Evolutionary conservation across 1,140 invertebrate genomes (phyloP), one percentile per base, ranked within the genome.

Genomic region (Hycleus cichorii): DNA sequence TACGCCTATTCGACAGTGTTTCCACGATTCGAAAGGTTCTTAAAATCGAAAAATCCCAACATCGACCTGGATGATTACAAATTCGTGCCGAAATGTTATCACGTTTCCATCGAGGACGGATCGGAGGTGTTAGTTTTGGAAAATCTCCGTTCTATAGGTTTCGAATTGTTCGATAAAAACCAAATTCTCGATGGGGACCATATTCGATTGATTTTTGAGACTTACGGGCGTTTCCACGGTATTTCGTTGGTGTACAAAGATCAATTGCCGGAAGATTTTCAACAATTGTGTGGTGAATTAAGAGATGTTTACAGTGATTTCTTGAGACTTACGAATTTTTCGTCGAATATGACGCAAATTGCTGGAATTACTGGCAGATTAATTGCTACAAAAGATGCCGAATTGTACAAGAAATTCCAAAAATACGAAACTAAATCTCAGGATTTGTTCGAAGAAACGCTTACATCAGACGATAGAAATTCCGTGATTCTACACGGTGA

Each of bases 401-500:
- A 18, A 40, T 53, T 11, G 27, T 26, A 52, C 56, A 6, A 12
- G 39, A 4, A 24, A 26, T 32, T 56, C 12, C 32, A 43, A 52
- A 58, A 48, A 26, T 49, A 48, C 12, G 6, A 12, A 71, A 72
- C 68, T 78, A 74, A 79, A 73, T 65, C 72, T 32, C 4, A 32
- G 2, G 4, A 32, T 32, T 4, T 32, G 0, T 0, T 32, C 4
- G 4, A 7, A 7, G 27, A 32, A 32, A 4, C 4, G 4, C 27
- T 32, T 32, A 7, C 0, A 4, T 32, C 27, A 7, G 7, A 32
- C 4, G 4, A 7, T 7, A 32, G 7, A 32, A 32, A 32, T 32
- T 32, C 71, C 74, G 76, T 78, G 73, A 80, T 78, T 74, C 69
- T 71, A 39, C 80, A 81, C 58, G 80, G 80, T 10, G 80, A 81